A percentile compares a stretch with the other conserved stretches of the same genome.
Conservation (phyloP, 2,113 vertebrate genomes). For the Tachycineta bicolor region DNA sequence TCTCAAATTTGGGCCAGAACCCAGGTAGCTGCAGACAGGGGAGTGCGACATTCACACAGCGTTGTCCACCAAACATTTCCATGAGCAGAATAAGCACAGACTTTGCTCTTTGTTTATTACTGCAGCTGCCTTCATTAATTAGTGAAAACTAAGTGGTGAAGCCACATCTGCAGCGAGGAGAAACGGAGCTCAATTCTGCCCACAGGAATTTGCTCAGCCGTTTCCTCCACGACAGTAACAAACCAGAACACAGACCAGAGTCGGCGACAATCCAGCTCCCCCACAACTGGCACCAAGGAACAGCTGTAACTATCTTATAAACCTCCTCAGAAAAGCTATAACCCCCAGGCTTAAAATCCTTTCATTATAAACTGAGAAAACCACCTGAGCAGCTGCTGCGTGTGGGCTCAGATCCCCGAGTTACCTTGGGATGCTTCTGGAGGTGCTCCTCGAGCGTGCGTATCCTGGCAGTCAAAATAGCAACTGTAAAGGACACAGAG, state of each 20-base stretch:
- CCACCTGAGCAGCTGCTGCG: background rate
- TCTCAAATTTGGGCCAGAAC: background rate
- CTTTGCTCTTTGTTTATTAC: background rate
- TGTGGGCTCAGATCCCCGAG: background rate
- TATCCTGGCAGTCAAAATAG: conserved; percentile 86
- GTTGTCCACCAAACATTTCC: background rate
- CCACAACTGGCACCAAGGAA: background rate
- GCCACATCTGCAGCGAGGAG: background rate
- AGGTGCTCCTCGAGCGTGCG: conserved; percentile 88
- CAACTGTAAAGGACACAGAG: conserved; percentile 78
- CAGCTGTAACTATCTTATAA: background rate
- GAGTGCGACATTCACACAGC: background rate
- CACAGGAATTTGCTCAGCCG: background rate
- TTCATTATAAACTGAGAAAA: background rate
- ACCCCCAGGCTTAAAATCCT: background rate
- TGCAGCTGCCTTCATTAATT: background rate
- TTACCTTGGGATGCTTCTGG: conserved; percentile 88
- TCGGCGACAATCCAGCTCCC: fast-evolving
- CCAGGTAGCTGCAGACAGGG: background rate
- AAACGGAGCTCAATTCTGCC: background rate
- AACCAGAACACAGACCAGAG: background rate
- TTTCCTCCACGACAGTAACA: background rate
- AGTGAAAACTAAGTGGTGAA: background rate
- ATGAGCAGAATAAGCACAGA: background rate
- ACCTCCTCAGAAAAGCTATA: background rate